These are phyloP conservation scores for Anser brachyrhynchus DNA, from an alignment of 2,113 vertebrate genomes.

Conservation along the genomic window DNA sequence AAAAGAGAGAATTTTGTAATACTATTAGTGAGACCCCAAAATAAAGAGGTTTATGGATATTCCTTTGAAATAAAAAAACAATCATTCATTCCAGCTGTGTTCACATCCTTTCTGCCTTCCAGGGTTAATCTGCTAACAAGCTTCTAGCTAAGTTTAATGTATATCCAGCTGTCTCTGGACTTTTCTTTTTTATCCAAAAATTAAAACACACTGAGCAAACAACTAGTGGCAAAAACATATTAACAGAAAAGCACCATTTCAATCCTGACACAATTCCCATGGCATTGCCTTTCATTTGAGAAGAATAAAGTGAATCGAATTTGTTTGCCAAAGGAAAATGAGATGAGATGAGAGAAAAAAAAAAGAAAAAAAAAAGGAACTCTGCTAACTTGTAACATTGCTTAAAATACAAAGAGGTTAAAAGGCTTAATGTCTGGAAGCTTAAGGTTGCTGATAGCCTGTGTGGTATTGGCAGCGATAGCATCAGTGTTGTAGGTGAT, in stretches of 20 bases:
- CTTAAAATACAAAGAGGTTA: not conserved
- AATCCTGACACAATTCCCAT: not conserved
- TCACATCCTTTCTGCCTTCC: conserved; percentile 44
- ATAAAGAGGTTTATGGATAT: not conserved
- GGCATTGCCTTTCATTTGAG: not conserved
- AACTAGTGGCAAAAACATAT: not conserved
- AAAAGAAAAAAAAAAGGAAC: not conserved
- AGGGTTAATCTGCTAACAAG: conserved; percentile 53
- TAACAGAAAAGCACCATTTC: not conserved
- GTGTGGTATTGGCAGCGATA: fast-evolving
- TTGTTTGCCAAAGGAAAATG: not conserved
- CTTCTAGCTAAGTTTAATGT: conserved; percentile 58
- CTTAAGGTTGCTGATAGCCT: not conserved
- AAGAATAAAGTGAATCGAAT: not conserved
- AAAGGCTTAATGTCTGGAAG: not conserved
- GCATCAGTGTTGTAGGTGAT: fast-evolving
- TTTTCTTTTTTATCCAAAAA: conserved; percentile 9
- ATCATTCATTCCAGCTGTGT: conserved; percentile 21
- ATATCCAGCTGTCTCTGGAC: conserved; percentile 8
- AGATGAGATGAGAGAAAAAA: not conserved
- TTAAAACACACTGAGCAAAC: not conserved
- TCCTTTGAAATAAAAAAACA: conserved; percentile 34
- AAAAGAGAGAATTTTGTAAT: conserved; percentile 7
- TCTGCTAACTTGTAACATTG: not conserved
- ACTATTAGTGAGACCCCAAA: not conserved